These are phyloP conservation scores for Hapalemur alaotrensis DNA, from an alignment of 2,797 vertebrate species.

Conservation along the genomic window DNA sequence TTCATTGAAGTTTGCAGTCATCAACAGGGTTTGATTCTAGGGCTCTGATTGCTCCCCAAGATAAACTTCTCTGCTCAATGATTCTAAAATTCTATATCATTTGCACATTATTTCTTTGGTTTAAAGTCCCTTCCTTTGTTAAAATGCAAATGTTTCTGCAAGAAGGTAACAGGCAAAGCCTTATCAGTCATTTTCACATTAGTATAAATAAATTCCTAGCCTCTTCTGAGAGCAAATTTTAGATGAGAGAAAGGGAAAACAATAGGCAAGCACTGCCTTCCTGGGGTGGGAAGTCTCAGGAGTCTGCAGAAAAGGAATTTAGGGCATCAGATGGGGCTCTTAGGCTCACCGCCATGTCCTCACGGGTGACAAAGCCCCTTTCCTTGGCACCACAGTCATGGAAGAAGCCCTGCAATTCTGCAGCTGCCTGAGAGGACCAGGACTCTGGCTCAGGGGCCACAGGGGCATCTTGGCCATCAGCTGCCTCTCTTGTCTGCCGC, in stretches of 20 bases:
- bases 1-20: background rate
- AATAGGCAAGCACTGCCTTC: background rate
- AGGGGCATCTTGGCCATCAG: rapidly evolving
- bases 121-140: background rate
- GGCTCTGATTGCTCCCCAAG: background rate
- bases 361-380: conserved; percentile 75
- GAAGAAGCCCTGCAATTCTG: conserved; percentile 77
- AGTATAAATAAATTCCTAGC: background rate
- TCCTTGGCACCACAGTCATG: conserved; percentile 51
- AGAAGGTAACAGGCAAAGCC: background rate
- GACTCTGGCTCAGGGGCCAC: background rate
- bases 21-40: background rate
- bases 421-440: background rate
- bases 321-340: background rate
- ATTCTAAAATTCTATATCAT: background rate
- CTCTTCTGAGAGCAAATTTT: background rate
- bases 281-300: background rate
- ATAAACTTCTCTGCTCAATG: background rate
- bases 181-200: background rate
- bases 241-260: background rate
- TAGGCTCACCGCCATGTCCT: conserved; percentile 82
- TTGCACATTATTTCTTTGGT: background rate
- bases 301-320: background rate
- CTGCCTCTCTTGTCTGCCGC: conserved; percentile 36
- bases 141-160: background rate